These are phyloP conservation scores for Brachionus sp. DNA, from an alignment of 1,140 invertebrate species.

Conservation along the genomic window DNA sequence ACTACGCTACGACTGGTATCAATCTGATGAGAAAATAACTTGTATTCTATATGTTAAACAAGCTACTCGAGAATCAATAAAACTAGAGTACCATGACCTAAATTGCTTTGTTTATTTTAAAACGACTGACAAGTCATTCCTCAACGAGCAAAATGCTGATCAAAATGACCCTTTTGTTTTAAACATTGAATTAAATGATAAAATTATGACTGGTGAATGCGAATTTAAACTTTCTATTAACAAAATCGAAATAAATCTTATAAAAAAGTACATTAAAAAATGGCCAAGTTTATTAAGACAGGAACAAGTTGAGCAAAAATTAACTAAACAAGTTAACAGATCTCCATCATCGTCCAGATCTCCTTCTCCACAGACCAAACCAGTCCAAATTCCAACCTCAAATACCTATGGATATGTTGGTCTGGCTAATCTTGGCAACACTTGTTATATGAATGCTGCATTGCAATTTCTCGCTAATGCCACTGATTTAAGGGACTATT, in stretches of 20 bases:
- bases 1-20: neutral
- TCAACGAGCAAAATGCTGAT: neutral
- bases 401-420: conserved; percentile 48
- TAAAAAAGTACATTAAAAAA: neutral
- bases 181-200: neutral
- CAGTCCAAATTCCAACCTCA: neutral
- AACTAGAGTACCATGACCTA: neutral
- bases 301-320: neutral
- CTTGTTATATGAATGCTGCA: conserved; percentile 60
- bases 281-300: neutral
- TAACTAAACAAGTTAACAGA: neutral
- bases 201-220: neutral
- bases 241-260: neutral
- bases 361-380: neutral
- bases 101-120: neutral
- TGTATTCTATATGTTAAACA: neutral
- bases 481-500: conserved; percentile 38
- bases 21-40: neutral
- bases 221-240: neutral
- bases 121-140: neutral
- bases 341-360: conserved; percentile 17
- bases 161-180: neutral
- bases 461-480: conserved; percentile 50
- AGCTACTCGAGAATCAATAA: neutral
- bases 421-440: conserved; percentile 59